Percentiles rank a stretch among this genome's conserved stretches.
phyloP scores from a whole-genome alignment of 2,113 vertebrate species.

The Procavia capensis region DNA sequence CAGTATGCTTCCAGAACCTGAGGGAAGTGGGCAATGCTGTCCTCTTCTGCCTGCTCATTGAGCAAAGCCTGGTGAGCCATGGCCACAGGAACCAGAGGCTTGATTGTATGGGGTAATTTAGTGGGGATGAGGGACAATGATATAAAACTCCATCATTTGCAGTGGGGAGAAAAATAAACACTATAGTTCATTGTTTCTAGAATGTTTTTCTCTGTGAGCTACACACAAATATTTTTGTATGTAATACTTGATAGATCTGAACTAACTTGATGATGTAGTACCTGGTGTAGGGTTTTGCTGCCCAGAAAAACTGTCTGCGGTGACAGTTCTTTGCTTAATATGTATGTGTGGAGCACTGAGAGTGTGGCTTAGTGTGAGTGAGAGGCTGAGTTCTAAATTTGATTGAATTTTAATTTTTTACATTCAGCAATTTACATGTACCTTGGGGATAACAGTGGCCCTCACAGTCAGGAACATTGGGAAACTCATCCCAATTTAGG shows the following conservation, averaged over 20 bases:
- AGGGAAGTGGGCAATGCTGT: conserved; percentile 94
- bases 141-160: background rate
- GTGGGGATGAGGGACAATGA: too few relatives aligned
- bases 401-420: background rate
- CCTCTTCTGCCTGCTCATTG: conserved; percentile 94
- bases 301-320: too few relatives aligned
- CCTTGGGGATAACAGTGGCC: background rate
- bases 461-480: background rate
- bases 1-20: conserved; percentile 94
- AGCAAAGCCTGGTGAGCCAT: conserved; percentile 92
- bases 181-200: background rate
- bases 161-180: background rate
- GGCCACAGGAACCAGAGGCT: background rate
- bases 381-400: background rate
- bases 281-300: too few relatives aligned
- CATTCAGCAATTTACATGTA: background rate
- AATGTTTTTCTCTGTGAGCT: background rate
- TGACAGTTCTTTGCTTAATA: background rate
- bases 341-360: too few relatives aligned
- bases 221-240: background rate
- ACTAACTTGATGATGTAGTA: fast-evolving
- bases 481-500: background rate
- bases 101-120: background rate
- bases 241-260: too few relatives aligned
- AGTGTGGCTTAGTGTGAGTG: background rate